Base-by-base conservation (phyloP, 2,888 invertebrate genomes). In the Pogonocherus hispidulus region DNA sequence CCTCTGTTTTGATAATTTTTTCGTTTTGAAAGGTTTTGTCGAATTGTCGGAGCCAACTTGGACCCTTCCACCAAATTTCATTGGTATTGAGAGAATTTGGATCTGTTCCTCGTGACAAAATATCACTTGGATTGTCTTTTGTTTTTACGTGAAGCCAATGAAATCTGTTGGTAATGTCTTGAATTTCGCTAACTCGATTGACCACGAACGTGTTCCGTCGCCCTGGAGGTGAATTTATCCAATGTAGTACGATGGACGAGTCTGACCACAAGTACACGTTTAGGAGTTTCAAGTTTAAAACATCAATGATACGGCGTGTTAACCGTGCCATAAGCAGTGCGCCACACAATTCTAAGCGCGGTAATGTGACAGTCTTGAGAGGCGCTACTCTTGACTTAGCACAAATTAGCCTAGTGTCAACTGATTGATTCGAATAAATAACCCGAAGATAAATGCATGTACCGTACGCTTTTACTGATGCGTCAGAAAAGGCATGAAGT, bases 111-210 rank as follows among this genome's bases (percentile, higher is more conserved):
- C 19, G 16, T 1, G 46, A 46, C 8, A 46, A 19, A 19, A 46
- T 16, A 11, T 46, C 22, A 16, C 18, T 46, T 5, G 46, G 46
- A 19, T 46, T 46, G n/a, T 46, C 46, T 9, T 16, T 18, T 16
- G 46, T 18, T 46, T 19, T 46, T 3, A 52, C 52, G 32, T 52
- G 52, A 1, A 4, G 2, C 52, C 52, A 52, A 9, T 52, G 32
- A 18, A 3, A 18, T 0, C 8, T 18, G 3, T 27, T 3, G 1
- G 52, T 32, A 5, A 52, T 3, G 3, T 55, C 41, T 41, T 55
- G 55, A 9, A 55, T 55, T 55, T 55, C 20, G n/a, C 20, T 5
- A n/a, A 55, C 55, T 20, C 54, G 14, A 20, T 55, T 55, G 2
- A 2, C 55, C 3, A 55, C 55, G 14, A 55, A 35, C 4, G 55